These are phyloP conservation scores for Carlito syrichta DNA, from an alignment of 2,113 vertebrate species.

Conservation along the genomic window DNA sequence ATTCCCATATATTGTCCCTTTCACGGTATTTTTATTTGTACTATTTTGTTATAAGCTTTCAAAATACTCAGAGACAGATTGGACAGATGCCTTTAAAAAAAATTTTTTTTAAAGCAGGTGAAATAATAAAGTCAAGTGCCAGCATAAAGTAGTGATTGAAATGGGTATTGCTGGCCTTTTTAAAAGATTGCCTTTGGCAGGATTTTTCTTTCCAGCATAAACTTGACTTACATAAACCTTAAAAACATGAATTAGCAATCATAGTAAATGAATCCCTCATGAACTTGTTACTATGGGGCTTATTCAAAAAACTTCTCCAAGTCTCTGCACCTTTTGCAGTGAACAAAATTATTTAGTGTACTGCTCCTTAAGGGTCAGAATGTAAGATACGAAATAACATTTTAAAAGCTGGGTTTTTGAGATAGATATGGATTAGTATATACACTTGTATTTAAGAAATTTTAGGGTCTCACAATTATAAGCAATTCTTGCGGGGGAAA, in stretches of 20 bases:
- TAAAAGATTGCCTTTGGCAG: not conserved
- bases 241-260: not conserved
- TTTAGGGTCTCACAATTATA: not conserved
- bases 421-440: not conserved
- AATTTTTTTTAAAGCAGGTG: not conserved
- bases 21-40: not conserved
- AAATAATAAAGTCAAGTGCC: not conserved
- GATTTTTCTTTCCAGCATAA: not conserved
- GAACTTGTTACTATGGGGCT: rapidly evolving
- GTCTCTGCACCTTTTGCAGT: not conserved
- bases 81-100: not conserved
- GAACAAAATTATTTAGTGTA: not conserved
- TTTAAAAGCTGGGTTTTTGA: not conserved
- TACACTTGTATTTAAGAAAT: not conserved
- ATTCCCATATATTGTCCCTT: not conserved
- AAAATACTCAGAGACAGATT: not conserved
- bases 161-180: not conserved
- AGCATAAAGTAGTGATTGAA: not conserved
- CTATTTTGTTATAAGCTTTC: not conserved
- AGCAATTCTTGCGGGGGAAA: not conserved
- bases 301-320: not conserved
- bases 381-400: not conserved
- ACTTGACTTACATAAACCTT: not conserved
- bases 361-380: not conserved
- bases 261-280: not conserved